phyloP scores from a whole-genome alignment of 2,113 vertebrate genomes.

The Jaculus jaculus region DNA sequence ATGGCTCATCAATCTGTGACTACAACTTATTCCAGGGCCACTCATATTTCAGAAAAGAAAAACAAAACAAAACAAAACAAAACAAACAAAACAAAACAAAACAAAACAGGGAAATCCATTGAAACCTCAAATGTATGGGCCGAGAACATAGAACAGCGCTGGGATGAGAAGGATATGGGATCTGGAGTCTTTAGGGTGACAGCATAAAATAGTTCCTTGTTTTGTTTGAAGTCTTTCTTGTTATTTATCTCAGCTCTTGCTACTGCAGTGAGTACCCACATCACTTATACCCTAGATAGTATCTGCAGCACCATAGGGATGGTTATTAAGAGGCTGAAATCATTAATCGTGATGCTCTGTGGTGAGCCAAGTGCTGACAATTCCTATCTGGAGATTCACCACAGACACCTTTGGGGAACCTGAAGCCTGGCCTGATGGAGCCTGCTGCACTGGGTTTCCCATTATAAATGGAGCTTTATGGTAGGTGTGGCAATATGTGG shows the following conservation, averaged over 20 bases:
- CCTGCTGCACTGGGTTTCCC: background rate
- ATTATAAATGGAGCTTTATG: background rate
- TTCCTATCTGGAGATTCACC: background rate
- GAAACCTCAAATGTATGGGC: conserved; percentile 50
- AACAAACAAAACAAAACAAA: too few relatives aligned
- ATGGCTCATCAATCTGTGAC: conserved; percentile 59
- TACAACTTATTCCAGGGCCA: conserved; percentile 38
- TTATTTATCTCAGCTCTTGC: background rate
- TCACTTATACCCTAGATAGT: background rate
- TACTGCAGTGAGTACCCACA: background rate
- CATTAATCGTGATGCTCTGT: background rate
- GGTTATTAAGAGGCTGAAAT: conserved; percentile 14
- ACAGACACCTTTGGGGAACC: background rate
- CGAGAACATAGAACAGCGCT: background rate
- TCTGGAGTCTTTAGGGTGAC: background rate
- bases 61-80: too few relatives aligned
- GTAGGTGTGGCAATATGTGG: background rate
- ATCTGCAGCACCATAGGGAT: background rate
- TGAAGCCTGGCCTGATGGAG: background rate
- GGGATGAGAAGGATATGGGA: background rate
- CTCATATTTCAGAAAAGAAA: background rate
- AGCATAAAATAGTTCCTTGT: background rate
- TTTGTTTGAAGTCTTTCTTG: background rate
- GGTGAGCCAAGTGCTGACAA: background rate
- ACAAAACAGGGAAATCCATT: conserved; percentile 43